A percentile compares a stretch with the other conserved stretches of the same genome.
Evolutionary conservation across 2,888 invertebrate species (phyloP).

Genomic region (Spilosoma lubricipeda): DNA sequence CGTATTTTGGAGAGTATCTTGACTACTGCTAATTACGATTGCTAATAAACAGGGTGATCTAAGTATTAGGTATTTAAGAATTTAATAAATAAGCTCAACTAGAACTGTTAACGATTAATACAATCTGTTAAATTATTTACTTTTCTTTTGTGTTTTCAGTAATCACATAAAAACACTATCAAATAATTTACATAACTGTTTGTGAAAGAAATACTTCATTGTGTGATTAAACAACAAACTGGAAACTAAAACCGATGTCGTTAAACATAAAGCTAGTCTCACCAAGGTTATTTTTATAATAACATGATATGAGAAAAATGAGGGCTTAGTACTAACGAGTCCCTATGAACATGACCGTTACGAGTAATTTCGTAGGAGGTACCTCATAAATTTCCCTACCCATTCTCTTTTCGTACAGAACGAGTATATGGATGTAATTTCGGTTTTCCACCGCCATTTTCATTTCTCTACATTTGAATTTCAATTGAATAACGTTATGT

Average conservation of each 20-base stretch:
- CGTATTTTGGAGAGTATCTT: not conserved
- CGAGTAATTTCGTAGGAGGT: slow-evolving; percentile 39
- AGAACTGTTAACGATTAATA: too few relatives aligned
- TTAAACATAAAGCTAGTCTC: not conserved
- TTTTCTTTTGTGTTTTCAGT: not conserved
- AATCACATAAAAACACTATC: not conserved
- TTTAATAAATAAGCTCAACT: too few relatives aligned
- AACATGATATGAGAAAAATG: slow-evolving; percentile 30
- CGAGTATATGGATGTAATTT: slow-evolving; percentile 43
- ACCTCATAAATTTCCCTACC: slow-evolving; percentile 44
- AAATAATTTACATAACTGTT: not conserved
- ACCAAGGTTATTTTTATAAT: not conserved
- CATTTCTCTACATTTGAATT: slow-evolving; percentile 50
- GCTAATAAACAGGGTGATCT: not conserved
- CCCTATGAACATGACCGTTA: slow-evolving; percentile 36
- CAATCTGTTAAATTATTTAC: too few relatives aligned
- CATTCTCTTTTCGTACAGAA: slow-evolving; percentile 30
- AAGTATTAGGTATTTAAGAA: not conserved
- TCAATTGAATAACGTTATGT: slow-evolving; percentile 49
- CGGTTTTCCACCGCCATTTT: slow-evolving; percentile 37
- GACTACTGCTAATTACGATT: not conserved
- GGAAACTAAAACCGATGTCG: not conserved
- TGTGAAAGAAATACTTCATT: not conserved
- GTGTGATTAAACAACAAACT: not conserved
- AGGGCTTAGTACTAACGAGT: slow-evolving; percentile 28